These are phyloP conservation scores for Bombus superbus DNA, from an alignment of 1,140 invertebrate genomes.

Conservation along the genomic window DNA sequence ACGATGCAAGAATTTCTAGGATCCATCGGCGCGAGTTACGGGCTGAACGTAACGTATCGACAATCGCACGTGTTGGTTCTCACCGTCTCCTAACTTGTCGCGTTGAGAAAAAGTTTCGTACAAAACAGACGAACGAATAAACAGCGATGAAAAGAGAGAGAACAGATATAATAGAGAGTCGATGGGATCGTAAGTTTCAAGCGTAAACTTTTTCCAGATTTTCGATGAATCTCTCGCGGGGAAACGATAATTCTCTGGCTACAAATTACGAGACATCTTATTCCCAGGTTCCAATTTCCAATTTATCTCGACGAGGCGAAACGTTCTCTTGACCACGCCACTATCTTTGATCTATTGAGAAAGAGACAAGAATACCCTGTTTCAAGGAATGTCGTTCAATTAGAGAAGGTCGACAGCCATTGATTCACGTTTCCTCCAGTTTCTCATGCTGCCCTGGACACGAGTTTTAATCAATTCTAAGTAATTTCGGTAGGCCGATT, in stretches of 20 bases:
- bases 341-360: background rate
- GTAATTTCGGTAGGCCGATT: background rate
- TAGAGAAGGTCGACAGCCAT: background rate
- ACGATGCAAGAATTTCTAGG: too few relatives aligned
- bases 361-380: background rate
- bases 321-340: background rate
- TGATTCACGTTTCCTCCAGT: background rate
- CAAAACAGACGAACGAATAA: background rate
- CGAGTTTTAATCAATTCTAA: background rate
- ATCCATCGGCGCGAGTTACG: too few relatives aligned
- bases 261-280: slow-evolving; percentile 1
- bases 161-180: too few relatives aligned
- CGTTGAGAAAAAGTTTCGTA: too few relatives aligned
- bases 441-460: too few relatives aligned
- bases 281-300: background rate
- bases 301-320: background rate
- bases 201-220: background rate
- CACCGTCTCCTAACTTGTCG: too few relatives aligned
- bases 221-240: background rate
- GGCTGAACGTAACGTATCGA: too few relatives aligned
- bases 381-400: background rate
- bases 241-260: background rate
- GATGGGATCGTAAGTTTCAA: background rate
- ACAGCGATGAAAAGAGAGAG: background rate
- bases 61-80: too few relatives aligned